Evolutionary conservation across 2,888 invertebrate species (phyloP), one percentile per base, ranked within the genome.

Genomic region (Oscheius sp.): DNA sequence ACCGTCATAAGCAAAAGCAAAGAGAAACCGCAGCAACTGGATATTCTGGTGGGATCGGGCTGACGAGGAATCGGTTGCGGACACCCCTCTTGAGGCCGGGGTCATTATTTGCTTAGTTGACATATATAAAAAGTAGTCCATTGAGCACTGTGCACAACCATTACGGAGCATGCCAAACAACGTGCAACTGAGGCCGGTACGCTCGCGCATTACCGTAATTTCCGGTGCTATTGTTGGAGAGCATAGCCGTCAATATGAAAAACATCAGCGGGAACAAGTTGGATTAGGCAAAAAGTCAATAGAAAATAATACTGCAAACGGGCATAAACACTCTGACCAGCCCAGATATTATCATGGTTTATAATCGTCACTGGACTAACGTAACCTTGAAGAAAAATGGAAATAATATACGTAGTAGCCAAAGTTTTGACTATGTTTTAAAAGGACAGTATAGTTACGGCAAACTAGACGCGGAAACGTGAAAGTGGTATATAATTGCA

Each of bases 91-190:
- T 12, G 61, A 61, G 61, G 61, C 45, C 45, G 61, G 43, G 61
- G 61, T 61, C 61, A 61, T 61, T 61, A 61, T 61, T 61, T 61
- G 61, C 61, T 61, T 45, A 43, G 61, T 61, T 43, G 61, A 61
- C 61, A 61, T 61, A 9, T 35, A 58, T 35, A 61, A 61, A 61
- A 61, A 61, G 43, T 61, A 21, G 61, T 43, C 43, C 43, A 61
- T 61, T 43, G 58, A 25, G 58, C 58, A 43, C 45, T 2, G 49
- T 49, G 49, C 49, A 49, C 21, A 7, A 49, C 49, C 49, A 18
- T 16, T 21, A 49, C 13, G 13, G 21, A 21, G 13, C n/a, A 49
- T 13, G 49, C 49, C 49, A 49, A 49, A 49, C 49, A 49, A 49
- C 49, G n/a, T 16, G 49, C 21, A 7, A 23, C 23, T 16, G 5